A percentile compares a stretch with the other conserved stretches of the same genome.
phyloP scores from a whole-genome alignment of 2,113 vertebrate genomes.

The Alligator mississippiensis region DNA sequence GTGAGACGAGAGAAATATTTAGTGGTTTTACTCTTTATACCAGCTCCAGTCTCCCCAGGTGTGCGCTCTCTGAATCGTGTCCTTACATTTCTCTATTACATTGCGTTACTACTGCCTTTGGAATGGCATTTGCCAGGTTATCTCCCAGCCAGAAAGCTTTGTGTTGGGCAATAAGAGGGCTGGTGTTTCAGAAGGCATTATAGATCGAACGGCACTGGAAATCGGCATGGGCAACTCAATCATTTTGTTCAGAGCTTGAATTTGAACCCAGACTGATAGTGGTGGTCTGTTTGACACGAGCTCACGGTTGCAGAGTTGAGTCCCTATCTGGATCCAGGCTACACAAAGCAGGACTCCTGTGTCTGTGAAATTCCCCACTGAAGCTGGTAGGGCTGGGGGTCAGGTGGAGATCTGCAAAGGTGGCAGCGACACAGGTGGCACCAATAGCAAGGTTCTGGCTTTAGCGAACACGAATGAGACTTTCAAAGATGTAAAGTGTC shows the following conservation, averaged over 20 bases:
- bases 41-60: neutral
- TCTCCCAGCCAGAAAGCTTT: neutral
- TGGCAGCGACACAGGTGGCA: neutral
- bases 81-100: neutral
- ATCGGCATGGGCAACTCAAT: neutral
- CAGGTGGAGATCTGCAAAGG: neutral
- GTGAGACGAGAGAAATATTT: neutral
- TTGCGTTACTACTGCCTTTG: neutral
- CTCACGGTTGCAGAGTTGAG: neutral
- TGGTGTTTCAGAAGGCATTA: neutral
- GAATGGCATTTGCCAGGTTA: neutral
- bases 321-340: neutral
- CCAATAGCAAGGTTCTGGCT: neutral
- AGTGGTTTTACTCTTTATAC: neutral
- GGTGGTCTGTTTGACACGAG: neutral
- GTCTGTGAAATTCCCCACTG: neutral
- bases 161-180: neutral
- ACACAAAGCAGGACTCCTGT: neutral
- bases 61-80: neutral
- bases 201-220: neutral
- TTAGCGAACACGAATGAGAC: neutral
- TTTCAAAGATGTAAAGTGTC: neutral
- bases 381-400: neutral
- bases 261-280: neutral
- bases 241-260: neutral